Base-by-base conservation (phyloP, 2,797 vertebrate genomes). In the Hylomyscus alleni region DNA sequence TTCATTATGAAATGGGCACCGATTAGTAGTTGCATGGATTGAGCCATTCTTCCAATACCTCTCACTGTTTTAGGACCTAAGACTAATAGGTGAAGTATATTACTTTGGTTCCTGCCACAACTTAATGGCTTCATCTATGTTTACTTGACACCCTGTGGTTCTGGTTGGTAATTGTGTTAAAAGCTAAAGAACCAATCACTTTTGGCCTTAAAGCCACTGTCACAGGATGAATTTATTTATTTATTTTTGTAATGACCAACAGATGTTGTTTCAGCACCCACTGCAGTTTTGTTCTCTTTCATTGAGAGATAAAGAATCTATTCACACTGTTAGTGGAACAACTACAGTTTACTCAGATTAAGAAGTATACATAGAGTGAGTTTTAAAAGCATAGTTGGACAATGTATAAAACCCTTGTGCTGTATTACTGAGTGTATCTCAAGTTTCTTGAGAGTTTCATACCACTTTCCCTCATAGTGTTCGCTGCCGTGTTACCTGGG, bases 341-440 rank as follows among this genome's bases (percentile, higher is more conserved):
- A 85, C n/a, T 47, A 12, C 40, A 81, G 11, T 92, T 88, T 93
- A 56, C 87, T n/a, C 77, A 54, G 31, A 31, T 76, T 80, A 86
- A 80, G 62, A 93, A 73, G 81, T 90, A 81, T 19, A 91, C 56
- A 40, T 89, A 72, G 88, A 75, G 15, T 77, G 62, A 60, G 81
- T 93, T 96, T 91, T 78, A 81, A 97, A 96, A 54, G 62, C 92
- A 1, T 86, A 20, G 14, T 15, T 58, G 96, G 94, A 31, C 24
- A 97, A 93, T 93, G 65, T 94, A 82, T 97, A 87, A 56, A 44
- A 93, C 84, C 19, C 97, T 94, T 86, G 84, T 95, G 80, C 75
- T 98, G 96, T 40, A 72, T 98, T 98, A 87, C 81, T 97, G 97
- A 97, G 97, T 96, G 75, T 92, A 95, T 98, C 96, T 97, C 91